phyloP scores from a whole-genome alignment of 2,797 vertebrate genomes.

The Ficedula albicollis region DNA sequence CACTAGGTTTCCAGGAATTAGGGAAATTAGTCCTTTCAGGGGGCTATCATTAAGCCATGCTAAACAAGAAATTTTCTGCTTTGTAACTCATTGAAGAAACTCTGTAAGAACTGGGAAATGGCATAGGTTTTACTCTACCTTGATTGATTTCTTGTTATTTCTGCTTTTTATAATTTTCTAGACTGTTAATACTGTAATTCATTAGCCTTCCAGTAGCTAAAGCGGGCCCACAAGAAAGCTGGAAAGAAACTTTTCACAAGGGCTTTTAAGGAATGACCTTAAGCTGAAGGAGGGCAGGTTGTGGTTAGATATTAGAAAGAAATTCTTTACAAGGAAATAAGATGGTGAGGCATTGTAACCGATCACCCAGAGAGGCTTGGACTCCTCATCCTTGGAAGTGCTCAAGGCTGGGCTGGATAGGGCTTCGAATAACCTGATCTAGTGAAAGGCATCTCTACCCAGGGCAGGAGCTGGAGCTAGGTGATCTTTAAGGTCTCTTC shows the following conservation, averaged over 20 bases:
- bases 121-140: neutral
- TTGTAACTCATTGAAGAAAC: constrained; percentile 1
- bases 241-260: neutral
- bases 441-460: neutral
- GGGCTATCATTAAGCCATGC: constrained; percentile 37
- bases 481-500: neutral
- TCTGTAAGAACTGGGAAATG: constrained; percentile 34
- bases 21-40: constrained; percentile 52
- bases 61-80: neutral
- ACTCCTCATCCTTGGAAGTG: neutral
- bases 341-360: neutral
- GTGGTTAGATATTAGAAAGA: neutral
- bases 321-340: neutral
- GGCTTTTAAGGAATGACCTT: neutral
- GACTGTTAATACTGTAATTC: neutral
- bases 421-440: neutral
- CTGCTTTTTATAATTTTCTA: neutral
- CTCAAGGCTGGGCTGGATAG: neutral
- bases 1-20: constrained; percentile 36
- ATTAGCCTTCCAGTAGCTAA: neutral
- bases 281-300: neutral
- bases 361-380: neutral
- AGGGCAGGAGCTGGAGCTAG: neutral
- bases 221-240: neutral
- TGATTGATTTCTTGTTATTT: neutral